Base-by-base conservation (phyloP, 2,113 vertebrate genomes). In the Trichechus manatus region DNA sequence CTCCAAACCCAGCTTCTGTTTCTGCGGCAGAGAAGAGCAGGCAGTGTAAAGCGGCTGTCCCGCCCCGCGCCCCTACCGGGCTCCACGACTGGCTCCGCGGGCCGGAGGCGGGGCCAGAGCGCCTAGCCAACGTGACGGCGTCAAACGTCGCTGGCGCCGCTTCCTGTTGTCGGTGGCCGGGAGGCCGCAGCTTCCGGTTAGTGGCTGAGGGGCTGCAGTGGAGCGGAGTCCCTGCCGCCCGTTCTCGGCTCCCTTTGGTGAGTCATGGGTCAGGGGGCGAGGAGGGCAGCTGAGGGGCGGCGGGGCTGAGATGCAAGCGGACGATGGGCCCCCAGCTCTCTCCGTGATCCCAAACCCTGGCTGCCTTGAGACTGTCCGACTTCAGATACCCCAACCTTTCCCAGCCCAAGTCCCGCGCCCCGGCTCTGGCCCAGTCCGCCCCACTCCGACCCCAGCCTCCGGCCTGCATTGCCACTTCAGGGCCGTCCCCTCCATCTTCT, bases 91-190 rank as follows among this genome's bases (percentile, higher is more conserved):
- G 95, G 97, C 56, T 91, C 22, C 0, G 0, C 3, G 6, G 42
- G 1, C 5, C 0, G 6, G 42, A 85, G 96, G 97, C 31, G 92
- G 72, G 85, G 64, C 70, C 56, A 1, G 61, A 56, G 59, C 47
- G 17, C 10, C 2, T 2, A 72, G 47, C 15, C 19, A 11, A 50
- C 92, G 95, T 72, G 93, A 64, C 66, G 94, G 33, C 95, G 96
- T 97, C 94, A 91, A 78, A 50, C 72, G 78, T 61, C 39, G 39
- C 27, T 3, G 44, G 44, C 14, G 44, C 53, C 7, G 53, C 68
- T 98, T 96, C 94, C 95, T 94, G 97, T 97, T 97, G 91, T 96
- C 95, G 50, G 85, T 44, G 42, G 36, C 39, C 0, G 0, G 4
- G 84, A 88, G 68, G 91, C 70, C 33, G 39, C 66, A 0, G 25